Base-by-base conservation (phyloP, 2,888 invertebrate genomes). In the Noctua janthe region DNA sequence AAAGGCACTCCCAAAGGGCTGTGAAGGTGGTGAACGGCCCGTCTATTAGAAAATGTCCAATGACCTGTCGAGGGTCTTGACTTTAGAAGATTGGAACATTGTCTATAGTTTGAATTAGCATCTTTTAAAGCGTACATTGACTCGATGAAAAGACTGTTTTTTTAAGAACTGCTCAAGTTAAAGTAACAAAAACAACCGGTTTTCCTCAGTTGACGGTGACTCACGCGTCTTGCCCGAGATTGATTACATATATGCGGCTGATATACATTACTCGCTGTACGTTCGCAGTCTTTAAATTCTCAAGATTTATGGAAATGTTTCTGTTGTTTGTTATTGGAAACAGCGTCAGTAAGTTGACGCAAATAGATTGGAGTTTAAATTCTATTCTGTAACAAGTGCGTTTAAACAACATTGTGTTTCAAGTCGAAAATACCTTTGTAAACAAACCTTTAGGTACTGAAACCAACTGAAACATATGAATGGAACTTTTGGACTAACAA, bases 141-240 rank as follows among this genome's bases (percentile, higher is more conserved):
- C 72, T 78, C 49, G 17, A 66, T 70, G 29, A 39, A 11, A 49
- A 71, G 0, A 51, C 29, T 67, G 39, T 49, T 15, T 78, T 59
- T 56, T 78, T 59, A 49, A 56, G 66, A 83, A 73, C 67, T 77
- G 20, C 15, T 72, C 76, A 77, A 66, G 87, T 83, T 83, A 59
- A 70, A 82, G 74, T 71, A 76, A 73, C 84, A 75, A 69, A 74
- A 76, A 54, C 77, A 78, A 85, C 74, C 69, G 35, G 85, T 87
- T 86, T 81, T 76, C 69, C 47, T 87, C 29, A 67, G 70, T 74
- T 20, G 17, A 69, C 13, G 66, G 56, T 87, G 87, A 85, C 64
- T 85, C 88, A 87, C 73, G 49, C 51, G 51, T 54, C 67, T 71
- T 81, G 35, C n/a, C 56, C 73, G 78, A 87, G 85, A 86, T 86